These are phyloP conservation scores for Megaceryle alcyon DNA, from an alignment of 2,797 vertebrate species.

Conservation along the genomic window DNA sequence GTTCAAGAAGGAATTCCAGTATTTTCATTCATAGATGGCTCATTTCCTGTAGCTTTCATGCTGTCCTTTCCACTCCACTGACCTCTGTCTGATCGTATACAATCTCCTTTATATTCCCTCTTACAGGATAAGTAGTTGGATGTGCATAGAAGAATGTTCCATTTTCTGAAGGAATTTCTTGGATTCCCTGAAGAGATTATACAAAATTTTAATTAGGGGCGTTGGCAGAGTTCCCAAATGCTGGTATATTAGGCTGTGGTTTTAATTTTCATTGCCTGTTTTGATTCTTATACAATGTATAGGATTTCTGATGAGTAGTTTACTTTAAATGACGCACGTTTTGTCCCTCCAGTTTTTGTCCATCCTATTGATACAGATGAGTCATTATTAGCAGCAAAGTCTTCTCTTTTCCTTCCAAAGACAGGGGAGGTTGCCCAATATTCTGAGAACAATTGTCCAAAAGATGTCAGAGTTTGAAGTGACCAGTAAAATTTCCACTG, in stretches of 20 bases:
- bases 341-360: slow-evolving; percentile 8
- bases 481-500: slow-evolving; percentile 70
- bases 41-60: slow-evolving; percentile 65
- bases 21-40: slow-evolving; percentile 50
- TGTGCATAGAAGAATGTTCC: slow-evolving; percentile 29
- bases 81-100: slow-evolving; percentile 58
- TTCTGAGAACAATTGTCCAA: slow-evolving; percentile 60
- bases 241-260: background rate
- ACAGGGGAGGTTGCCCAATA: slow-evolving; percentile 53
- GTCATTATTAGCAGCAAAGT: slow-evolving; percentile 25
- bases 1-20: slow-evolving; percentile 32
- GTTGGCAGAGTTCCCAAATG: slow-evolving; percentile 47
- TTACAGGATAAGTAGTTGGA: slow-evolving; percentile 51
- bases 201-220: slow-evolving; percentile 57
- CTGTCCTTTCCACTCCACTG: slow-evolving; percentile 64
- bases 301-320: slow-evolving; percentile 33
- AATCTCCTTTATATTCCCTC: slow-evolving; percentile 49
- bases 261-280: slow-evolving; percentile 23
- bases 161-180: slow-evolving; percentile 46
- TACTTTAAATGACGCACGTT: background rate
- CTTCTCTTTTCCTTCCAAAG: slow-evolving; percentile 45
- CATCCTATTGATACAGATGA: background rate
- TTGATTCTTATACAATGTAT: slow-evolving; percentile 37
- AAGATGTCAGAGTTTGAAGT: slow-evolving; percentile 70
- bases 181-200: slow-evolving; percentile 63